Evolutionary conservation across 2,113 vertebrate species (phyloP).

Genomic region (Connochaetes taurinus): DNA sequence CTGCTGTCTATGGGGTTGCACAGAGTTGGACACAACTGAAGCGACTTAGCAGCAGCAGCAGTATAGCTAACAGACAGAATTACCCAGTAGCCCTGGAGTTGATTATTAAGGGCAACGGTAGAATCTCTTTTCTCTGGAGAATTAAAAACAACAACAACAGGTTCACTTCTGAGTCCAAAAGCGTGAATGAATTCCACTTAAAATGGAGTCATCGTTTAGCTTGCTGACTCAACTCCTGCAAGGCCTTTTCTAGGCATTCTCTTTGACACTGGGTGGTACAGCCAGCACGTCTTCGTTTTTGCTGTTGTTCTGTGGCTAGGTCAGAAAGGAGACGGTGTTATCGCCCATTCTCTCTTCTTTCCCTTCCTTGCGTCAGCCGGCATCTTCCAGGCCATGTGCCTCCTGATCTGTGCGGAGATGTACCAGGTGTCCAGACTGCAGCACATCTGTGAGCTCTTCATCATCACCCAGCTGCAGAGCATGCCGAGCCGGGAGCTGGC

Average conservation of each 20-base stretch:
- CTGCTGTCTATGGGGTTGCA: no score
- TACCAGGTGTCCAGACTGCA: conserved; percentile 96
- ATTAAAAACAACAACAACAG: background rate
- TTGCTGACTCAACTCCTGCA: background rate
- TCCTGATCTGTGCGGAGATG: conserved; percentile 97
- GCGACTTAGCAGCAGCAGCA: no score
- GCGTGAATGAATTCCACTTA: background rate
- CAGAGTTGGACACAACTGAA: no score
- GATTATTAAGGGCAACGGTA: background rate
- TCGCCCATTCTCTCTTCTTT: background rate
- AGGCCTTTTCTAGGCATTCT: background rate
- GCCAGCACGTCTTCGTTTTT: background rate
- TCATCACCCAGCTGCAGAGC: conserved; percentile 94
- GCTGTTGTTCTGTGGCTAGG: background rate
- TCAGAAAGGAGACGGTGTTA: background rate
- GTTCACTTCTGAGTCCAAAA: background rate
- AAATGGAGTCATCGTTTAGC: background rate
- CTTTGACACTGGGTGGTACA: background rate
- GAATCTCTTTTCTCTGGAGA: background rate
- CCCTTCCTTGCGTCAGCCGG: conserved; percentile 81
- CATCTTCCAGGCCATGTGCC: conserved; percentile 96
- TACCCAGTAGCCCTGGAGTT: background rate
- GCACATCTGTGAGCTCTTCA: conserved; percentile 95
- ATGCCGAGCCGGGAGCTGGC: conserved; percentile 96
- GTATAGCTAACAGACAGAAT: background rate